Evolutionary conservation across 1,140 invertebrate genomes (phyloP), one percentile per base, ranked within the genome.

Genomic region (Microplitis mediator): DNA sequence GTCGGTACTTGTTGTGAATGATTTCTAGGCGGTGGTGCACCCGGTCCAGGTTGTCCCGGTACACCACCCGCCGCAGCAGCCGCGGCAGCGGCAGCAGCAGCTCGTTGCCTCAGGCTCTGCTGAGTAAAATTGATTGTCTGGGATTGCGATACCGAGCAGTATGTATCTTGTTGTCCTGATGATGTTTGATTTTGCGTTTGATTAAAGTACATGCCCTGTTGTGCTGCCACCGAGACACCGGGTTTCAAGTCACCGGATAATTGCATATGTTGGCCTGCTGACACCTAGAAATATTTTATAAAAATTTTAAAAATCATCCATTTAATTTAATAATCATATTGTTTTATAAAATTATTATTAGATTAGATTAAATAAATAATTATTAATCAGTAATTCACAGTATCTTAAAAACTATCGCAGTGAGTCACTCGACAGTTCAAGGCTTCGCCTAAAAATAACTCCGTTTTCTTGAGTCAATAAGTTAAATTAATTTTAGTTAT

Each of bases 71-170:
- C 74, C 80, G 85, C 78, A 78, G 81, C 76, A 34, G 85, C 81
- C 80, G 85, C 77, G 76, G 81, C 75, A 81, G 85, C 77, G 76
- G 81, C 75, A n/a, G 85, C 80, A 23, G 85, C 81, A 54, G 88
- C 87, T 56, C 89, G 77, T 73, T 88, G 89, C 76, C 89, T 81
- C 62, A 91, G 82, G 69, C 89, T 90, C 74, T 94, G 93, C 80
- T 95, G 93, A 4, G 92, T 92, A 80, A 95, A 94, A 81, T 94
- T 95, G 77, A 96, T 93, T 68, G 92, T 94, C 85, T 94, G 93
- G 60, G 92, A 92, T 85, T 94, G 93, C 4, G 92, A 92, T 73
- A 94, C 90, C 14, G 92, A 91, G 69, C 86, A 88, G 80, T 92
- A 92, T 8, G 90, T 89, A 73, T 93, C 92, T 75, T 88, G 89